These are phyloP conservation scores for Solen grandis DNA, from an alignment of 1,140 invertebrate species.

Conservation along the genomic window DNA sequence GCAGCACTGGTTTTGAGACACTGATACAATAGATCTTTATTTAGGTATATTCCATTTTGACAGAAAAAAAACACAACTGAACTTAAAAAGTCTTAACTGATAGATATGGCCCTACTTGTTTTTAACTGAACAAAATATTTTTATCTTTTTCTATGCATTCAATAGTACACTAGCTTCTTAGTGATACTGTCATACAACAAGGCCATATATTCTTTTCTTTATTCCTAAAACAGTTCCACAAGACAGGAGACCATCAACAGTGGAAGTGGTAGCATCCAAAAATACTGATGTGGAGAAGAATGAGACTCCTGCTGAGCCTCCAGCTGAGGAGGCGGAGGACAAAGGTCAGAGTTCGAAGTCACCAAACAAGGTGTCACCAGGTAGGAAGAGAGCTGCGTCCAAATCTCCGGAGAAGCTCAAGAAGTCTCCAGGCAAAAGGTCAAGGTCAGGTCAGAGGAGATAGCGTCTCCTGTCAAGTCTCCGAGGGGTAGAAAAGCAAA, in stretches of 20 bases:
- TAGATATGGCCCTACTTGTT: no score
- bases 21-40: no score
- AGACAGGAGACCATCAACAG: neutral
- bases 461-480: neutral
- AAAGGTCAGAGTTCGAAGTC: constrained; percentile 31
- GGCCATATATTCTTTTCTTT: no score
- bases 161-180: no score
- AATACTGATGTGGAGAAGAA: neutral
- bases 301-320: neutral
- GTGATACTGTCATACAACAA: no score
- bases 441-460: neutral
- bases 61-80: neutral
- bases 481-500: neutral
- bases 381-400: constrained; percentile 28
- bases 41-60: no score
- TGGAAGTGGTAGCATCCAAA: neutral
- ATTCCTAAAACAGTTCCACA: no score
- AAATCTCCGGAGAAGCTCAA: constrained; percentile 19
- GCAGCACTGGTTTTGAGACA: no score
- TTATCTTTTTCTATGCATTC: no score
- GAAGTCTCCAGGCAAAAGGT: constrained; percentile 8
- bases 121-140: no score
- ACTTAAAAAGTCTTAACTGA: neutral
- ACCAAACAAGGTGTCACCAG: constrained; percentile 16
- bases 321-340: neutral